Conservation (phyloP, 2,113 vertebrate genomes). For the rabbit (Oryctolagus cuniculus) region mOryCun1.1 NC_091452.1:19423501-19424000, state of each 20-base stretch:
- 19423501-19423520: neutral
- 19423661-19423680: neutral
- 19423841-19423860: neutral
- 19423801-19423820: neutral
- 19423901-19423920: rapidly evolving
- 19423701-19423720: neutral
- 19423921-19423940: neutral
- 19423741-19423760: neutral
- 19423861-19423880: rapidly evolving
- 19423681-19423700: neutral
- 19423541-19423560: neutral
- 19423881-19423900: neutral
- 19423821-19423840: neutral
- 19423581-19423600: neutral
- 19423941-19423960: rapidly evolving
- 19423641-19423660: neutral
- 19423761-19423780: neutral
- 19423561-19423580: neutral
- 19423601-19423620: neutral
- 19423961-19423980: neutral
- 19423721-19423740: neutral
- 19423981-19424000: neutral
- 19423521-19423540: neutral
- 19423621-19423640: neutral
- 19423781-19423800: neutral